A percentile compares a stretch with the other conserved stretches of the same genome.
Conservation (phyloP, 2,797 vertebrate species). For the Siniperca scherzeri region DNA sequence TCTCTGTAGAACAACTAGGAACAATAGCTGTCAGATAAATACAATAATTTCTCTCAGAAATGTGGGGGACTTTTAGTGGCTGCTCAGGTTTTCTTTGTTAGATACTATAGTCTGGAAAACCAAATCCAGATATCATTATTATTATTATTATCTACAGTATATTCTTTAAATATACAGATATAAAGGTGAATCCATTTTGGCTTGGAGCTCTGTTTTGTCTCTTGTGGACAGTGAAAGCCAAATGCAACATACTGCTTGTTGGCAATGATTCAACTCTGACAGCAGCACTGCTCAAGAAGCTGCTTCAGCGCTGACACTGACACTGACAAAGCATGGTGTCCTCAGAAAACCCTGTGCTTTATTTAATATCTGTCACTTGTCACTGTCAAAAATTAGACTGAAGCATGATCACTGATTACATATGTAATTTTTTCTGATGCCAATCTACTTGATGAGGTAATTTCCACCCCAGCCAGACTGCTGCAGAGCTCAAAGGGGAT, state of each 20-base stretch:
- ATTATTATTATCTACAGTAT: background rate
- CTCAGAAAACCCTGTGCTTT: slow-evolving; percentile 9
- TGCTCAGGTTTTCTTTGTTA: background rate
- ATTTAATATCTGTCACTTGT: background rate
- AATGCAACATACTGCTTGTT: slow-evolving; percentile 29
- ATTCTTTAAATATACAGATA: background rate
- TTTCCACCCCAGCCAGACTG: slow-evolving; percentile 3
- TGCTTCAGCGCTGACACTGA: slow-evolving; percentile 3
- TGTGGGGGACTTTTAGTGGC: background rate
- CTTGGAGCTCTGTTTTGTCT: slow-evolving; percentile 9
- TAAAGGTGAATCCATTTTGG: background rate
- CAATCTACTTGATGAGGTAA: slow-evolving; percentile 9
- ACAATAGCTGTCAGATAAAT: background rate
- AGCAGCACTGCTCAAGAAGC: slow-evolving; percentile 1
- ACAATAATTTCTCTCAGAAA: background rate
- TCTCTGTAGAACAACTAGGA: background rate
- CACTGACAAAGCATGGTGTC: background rate
- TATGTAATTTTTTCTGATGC: background rate
- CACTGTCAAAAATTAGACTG: background rate
- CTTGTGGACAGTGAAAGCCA: slow-evolving; percentile 1
- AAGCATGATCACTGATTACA: background rate
- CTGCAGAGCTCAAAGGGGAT: slow-evolving; percentile 19
- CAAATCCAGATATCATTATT: background rate
- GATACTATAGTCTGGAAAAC: background rate
- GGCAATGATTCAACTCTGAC: slow-evolving; percentile 10